phyloP scores from a whole-genome alignment of 2,797 vertebrate species.

The Cephalopachus bancanus region DNA sequence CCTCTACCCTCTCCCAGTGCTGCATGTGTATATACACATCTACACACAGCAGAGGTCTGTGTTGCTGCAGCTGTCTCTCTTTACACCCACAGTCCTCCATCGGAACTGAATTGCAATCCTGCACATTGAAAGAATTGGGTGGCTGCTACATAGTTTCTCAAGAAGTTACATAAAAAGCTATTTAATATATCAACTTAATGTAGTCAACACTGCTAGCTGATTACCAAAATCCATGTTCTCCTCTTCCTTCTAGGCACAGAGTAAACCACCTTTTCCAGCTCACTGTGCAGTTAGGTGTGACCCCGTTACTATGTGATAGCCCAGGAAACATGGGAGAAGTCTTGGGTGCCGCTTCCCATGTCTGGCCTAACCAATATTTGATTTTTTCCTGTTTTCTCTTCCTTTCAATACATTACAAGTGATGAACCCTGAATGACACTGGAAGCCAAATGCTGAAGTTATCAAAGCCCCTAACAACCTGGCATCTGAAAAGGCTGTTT shows the following conservation, averaged over 20 bases:
- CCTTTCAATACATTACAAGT: background rate
- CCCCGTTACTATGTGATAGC: background rate
- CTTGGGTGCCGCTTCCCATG: background rate
- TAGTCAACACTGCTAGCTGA: background rate
- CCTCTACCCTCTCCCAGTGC: too few species aligned
- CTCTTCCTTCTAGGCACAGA: background rate
- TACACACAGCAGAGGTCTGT: too few species aligned
- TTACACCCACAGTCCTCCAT: background rate
- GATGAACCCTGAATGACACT: background rate
- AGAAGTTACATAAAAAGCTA: background rate
- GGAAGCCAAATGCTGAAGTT: background rate
- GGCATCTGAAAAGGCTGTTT: background rate
- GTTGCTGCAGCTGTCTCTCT: background rate
- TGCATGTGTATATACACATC: rapidly evolving
- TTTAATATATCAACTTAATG: background rate
- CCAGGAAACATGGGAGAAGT: background rate
- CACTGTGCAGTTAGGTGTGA: background rate
- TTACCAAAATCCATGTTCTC: background rate
- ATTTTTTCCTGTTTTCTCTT: background rate
- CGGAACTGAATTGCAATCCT: background rate
- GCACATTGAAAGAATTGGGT: background rate
- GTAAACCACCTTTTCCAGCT: background rate
- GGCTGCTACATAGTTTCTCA: background rate
- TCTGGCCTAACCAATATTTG: background rate
- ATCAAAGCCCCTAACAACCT: background rate